Percentiles rank a stretch among this genome's conserved stretches.
Evolutionary conservation across 2,888 invertebrate genomes (phyloP).

Genomic region (Frankliniella fusca): DNA sequence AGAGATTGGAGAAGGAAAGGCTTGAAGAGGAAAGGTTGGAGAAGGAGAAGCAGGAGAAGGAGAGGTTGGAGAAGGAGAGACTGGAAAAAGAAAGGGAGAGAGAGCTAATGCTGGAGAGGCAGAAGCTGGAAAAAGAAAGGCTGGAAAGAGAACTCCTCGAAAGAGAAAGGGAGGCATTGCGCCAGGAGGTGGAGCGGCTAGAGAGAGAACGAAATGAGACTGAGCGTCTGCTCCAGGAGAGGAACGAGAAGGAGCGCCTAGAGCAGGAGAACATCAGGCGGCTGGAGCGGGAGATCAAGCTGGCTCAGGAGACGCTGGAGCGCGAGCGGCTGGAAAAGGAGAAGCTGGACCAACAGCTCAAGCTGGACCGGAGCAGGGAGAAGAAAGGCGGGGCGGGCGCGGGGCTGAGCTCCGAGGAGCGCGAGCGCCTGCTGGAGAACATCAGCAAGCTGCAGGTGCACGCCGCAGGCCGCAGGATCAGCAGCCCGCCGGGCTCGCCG

Average conservation of each 20-base stretch:
- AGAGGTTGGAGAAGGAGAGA: conserved; percentile 17
- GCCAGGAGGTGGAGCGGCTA: background rate
- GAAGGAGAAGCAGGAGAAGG: conserved; percentile 56
- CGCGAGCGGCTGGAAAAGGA: conserved; percentile 8
- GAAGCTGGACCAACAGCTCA: conserved; percentile 30
- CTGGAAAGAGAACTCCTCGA: background rate
- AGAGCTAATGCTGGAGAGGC: background rate
- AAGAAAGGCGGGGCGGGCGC: background rate
- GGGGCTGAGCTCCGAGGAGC: conserved; percentile 39
- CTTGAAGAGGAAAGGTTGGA: conserved; percentile 77
- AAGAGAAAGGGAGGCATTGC: background rate
- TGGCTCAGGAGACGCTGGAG: conserved; percentile 71
- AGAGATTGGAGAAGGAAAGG: conserved; percentile 48
- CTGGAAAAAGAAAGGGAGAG: background rate
- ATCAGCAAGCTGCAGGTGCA: conserved; percentile 40
- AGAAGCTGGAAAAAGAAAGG: background rate
- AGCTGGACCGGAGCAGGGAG: background rate
- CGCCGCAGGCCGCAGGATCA: conserved; percentile 34
- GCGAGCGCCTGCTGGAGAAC: conserved; percentile 39
- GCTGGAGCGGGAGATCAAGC: conserved; percentile 66
- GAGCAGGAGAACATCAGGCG: conserved; percentile 84
- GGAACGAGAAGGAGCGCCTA: conserved; percentile 71
- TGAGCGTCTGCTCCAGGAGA: conserved; percentile 54
- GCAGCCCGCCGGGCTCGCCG: background rate
- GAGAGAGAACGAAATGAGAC: background rate